phyloP scores from a whole-genome alignment of 1,140 invertebrate genomes.

The Epicauta chinensis region DNA sequence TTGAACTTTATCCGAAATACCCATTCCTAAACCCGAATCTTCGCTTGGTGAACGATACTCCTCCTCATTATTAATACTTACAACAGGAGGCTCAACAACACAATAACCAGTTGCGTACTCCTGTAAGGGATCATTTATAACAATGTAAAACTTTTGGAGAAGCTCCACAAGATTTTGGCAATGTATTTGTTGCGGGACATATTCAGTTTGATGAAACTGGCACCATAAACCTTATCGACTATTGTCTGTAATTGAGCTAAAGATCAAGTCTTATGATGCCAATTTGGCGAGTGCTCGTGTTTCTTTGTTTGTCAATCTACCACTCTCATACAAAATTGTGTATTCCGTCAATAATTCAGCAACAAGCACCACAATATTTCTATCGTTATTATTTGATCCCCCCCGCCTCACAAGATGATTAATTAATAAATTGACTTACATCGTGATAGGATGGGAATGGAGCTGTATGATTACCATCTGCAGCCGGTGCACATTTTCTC shows the following conservation, averaged over 20 bases:
- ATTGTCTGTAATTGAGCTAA: too few relatives aligned
- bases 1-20: conserved; percentile 58
- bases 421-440: conserved; percentile 34
- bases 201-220: too few relatives aligned
- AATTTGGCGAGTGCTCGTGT: too few relatives aligned
- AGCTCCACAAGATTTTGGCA: too few relatives aligned
- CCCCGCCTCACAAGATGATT: too few relatives aligned
- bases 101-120: conserved; percentile 31
- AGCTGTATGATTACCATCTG: conserved; percentile 41
- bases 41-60: conserved; percentile 73
- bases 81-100: conserved; percentile 29
- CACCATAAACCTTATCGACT: too few relatives aligned
- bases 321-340: conserved; percentile 8
- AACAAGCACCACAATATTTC: conserved; percentile 43
- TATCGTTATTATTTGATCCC: conserved; percentile 22
- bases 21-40: conserved; percentile 74
- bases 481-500: conserved; percentile 40
- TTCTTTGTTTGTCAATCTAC: background rate
- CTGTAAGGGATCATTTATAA: conserved; percentile 35
- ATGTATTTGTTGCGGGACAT: background rate
- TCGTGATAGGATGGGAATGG: conserved; percentile 42
- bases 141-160: too few relatives aligned
- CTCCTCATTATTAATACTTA: conserved; percentile 45
- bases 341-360: conserved; percentile 9
- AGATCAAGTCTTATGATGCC: too few relatives aligned